phyloP scores from a whole-genome alignment of 2,888 invertebrate genomes.

The Cabera pusaria region DNA sequence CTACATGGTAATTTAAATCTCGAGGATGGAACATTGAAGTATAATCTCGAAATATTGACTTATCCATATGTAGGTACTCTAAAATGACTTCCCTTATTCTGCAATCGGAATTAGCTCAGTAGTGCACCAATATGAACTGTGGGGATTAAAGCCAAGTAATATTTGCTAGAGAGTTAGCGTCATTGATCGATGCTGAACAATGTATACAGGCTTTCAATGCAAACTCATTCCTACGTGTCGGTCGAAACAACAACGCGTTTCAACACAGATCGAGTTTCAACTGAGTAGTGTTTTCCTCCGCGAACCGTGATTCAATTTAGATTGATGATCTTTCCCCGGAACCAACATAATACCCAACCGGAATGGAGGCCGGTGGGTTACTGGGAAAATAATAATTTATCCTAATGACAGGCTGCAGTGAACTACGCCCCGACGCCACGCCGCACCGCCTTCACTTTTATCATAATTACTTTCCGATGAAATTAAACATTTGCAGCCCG shows the following conservation, averaged over 20 bases:
- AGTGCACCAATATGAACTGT: conserved; percentile 3
- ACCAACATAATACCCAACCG: conserved; percentile 31
- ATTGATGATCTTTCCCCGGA: conserved; percentile 35
- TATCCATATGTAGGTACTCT: too few species aligned
- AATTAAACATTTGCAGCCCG: conserved; percentile 13
- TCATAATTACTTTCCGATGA: conserved; percentile 21
- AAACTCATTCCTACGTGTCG: conserved; percentile 33
- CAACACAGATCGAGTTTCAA: conserved; percentile 34
- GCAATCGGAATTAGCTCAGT: neutral
- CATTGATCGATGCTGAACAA: conserved; percentile 27
- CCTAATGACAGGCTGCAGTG: conserved; percentile 32
- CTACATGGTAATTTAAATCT: too few species aligned
- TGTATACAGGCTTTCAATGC: conserved; percentile 32
- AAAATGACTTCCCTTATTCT: conserved; percentile 1
- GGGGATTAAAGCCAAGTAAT: conserved; percentile 5
- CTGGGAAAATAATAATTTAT: conserved; percentile 33
- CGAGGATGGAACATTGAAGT: too few species aligned
- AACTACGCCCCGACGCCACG: conserved; percentile 16
- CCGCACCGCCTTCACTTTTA: conserved; percentile 24
- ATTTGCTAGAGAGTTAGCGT: conserved; percentile 13
- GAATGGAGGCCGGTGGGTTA: conserved; percentile 21
- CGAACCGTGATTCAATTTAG: conserved; percentile 35
- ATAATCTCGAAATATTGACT: too few species aligned
- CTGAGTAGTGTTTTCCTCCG: conserved; percentile 34
- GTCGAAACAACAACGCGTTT: conserved; percentile 28